Percentiles rank a stretch among this genome's conserved stretches.
Evolutionary conservation across 1,140 invertebrate genomes (phyloP).

Genomic region (Diabrotica virgifera): DNA sequence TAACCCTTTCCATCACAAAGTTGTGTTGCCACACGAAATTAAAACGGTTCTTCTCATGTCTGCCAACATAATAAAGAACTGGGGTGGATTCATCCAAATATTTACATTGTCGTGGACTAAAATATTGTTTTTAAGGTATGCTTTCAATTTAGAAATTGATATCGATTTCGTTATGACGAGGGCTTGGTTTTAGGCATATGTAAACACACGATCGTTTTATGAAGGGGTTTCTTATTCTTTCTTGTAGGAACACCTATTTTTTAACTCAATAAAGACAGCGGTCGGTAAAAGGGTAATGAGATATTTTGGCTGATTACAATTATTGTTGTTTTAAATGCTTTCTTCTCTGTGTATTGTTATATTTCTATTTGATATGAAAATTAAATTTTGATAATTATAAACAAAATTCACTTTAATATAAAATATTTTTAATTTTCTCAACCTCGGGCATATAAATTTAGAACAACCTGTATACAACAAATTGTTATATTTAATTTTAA

Average conservation of each 20-base stretch:
- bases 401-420: too few relatives aligned
- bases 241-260: background rate
- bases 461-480: too few relatives aligned
- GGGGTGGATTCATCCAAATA: conserved; percentile 23
- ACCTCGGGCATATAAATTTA: too few relatives aligned
- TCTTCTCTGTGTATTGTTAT: too few relatives aligned
- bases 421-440: too few relatives aligned
- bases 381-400: too few relatives aligned
- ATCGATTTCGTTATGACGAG: conserved; percentile 24
- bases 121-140: conserved; percentile 32
- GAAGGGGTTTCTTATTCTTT: background rate
- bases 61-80: conserved; percentile 13
- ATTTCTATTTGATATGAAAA: too few relatives aligned
- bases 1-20: background rate
- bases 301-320: too few relatives aligned
- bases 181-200: conserved; percentile 27
- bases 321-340: too few relatives aligned
- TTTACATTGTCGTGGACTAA: conserved; percentile 27
- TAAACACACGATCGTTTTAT: background rate
- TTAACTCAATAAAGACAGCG: too few relatives aligned
- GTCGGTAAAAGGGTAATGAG: too few relatives aligned
- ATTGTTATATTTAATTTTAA: too few relatives aligned
- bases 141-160: conserved; percentile 34
- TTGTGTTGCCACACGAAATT: background rate
- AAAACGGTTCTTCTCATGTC: conserved; percentile 5